Conservation (phyloP, 2,797 vertebrate genomes). For the Ptychadena robeensis region DNA sequence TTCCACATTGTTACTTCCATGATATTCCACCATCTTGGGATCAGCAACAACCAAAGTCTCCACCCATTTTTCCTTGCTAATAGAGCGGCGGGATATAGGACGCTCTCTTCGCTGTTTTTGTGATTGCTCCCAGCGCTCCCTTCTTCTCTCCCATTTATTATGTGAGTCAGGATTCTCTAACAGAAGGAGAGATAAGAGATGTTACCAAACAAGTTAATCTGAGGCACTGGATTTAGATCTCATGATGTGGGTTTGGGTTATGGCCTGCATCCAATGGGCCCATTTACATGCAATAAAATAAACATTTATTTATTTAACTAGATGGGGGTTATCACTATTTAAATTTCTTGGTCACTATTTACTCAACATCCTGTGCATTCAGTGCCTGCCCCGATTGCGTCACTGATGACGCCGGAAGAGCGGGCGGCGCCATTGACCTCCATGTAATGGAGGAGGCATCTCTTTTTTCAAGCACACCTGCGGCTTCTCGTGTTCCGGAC, state of each 20-base stretch:
- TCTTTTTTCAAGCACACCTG: too few relatives aligned
- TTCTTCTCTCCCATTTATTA: constrained; percentile 71
- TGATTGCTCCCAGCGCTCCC: constrained; percentile 82
- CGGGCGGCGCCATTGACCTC: too few relatives aligned
- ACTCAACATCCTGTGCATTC: too few relatives aligned
- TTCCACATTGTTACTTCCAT: constrained; percentile 84
- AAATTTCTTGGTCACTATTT: too few relatives aligned
- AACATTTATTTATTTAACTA: too few relatives aligned
- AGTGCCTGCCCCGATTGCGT: too few relatives aligned
- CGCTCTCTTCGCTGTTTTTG: constrained; percentile 69
- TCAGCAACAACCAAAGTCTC: constrained; percentile 96
- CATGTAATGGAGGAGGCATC: too few relatives aligned
- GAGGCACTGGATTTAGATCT: background rate
- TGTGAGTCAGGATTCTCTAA: constrained; percentile 70
- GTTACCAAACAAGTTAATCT: background rate
- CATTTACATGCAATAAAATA: too few relatives aligned
- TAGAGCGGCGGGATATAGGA: constrained; percentile 80
- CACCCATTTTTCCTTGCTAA: constrained; percentile 97
- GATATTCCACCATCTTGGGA: constrained; percentile 92
- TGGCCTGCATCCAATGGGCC: background rate
- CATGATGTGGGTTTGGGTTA: background rate
- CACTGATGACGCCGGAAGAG: too few relatives aligned
- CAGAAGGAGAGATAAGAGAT: background rate
- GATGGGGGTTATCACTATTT: too few relatives aligned
- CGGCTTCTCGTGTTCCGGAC: too few relatives aligned